Conservation (phyloP, 2,797 vertebrate species). For the Sciaenops ocellatus region DNA sequence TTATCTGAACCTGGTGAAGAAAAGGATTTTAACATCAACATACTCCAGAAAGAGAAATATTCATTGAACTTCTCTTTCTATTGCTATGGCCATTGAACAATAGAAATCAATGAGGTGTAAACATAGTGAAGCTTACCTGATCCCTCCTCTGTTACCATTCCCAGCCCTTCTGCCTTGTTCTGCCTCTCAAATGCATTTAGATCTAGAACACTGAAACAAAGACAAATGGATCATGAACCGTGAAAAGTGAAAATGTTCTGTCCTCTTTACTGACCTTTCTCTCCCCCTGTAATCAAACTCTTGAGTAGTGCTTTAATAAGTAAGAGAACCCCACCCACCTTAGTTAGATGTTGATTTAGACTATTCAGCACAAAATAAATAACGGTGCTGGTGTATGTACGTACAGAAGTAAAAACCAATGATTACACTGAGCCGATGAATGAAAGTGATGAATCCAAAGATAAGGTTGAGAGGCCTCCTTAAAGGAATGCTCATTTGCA, state of each 20-base stretch:
- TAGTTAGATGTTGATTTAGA: neutral
- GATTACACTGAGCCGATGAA: neutral
- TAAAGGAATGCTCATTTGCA: neutral
- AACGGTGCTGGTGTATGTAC: neutral
- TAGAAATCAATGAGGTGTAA: neutral
- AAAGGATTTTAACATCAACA: conserved; percentile 22
- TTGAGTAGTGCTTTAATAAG: neutral
- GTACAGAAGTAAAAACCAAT: neutral
- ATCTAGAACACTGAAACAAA: conserved; percentile 91
- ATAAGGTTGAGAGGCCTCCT: neutral
- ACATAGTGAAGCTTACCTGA: conserved; percentile 87
- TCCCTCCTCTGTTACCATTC: conserved; percentile 98
- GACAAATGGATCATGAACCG: neutral
- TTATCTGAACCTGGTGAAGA: conserved; percentile 15
- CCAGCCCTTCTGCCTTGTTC: conserved; percentile 97
- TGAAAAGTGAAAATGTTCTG: too few relatives aligned
- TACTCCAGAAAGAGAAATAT: neutral
- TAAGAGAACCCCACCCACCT: neutral
- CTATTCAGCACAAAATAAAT: neutral
- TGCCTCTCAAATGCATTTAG: conserved; percentile 97
- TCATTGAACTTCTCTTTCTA: neutral
- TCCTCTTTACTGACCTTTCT: neutral
- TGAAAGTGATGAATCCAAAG: neutral
- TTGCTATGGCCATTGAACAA: neutral
- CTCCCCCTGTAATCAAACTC: neutral